Conservation (phyloP, 2,797 vertebrate species). For the Schizopygopsis malacanthus region DNA sequence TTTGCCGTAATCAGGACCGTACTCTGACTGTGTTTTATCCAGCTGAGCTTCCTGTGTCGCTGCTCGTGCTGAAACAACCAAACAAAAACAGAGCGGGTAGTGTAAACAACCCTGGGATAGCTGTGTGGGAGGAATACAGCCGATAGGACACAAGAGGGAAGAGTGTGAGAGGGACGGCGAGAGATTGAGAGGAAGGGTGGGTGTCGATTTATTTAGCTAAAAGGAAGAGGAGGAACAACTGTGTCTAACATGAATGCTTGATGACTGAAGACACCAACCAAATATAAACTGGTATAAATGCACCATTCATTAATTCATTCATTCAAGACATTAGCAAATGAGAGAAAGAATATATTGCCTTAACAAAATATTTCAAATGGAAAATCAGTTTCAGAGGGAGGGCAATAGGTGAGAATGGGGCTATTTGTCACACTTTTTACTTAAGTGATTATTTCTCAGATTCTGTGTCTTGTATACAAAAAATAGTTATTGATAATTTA, state of each 20-base stretch:
- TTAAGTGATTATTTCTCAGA: background rate
- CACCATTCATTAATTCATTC: too few species aligned
- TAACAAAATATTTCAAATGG: conserved; percentile 29
- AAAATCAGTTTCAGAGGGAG: conserved; percentile 25
- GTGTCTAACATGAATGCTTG: conserved; percentile 19
- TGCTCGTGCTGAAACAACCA: conserved; percentile 68
- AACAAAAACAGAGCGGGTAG: conserved; percentile 60
- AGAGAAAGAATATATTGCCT: conserved; percentile 26
- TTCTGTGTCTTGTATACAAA: background rate
- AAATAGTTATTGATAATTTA: background rate
- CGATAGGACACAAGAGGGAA: conserved; percentile 47
- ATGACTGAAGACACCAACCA: conserved; percentile 28
- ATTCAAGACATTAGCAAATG: conserved; percentile 29
- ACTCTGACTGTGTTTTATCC: conserved; percentile 72
- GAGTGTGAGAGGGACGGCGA: background rate
- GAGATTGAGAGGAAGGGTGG: background rate
- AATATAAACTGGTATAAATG: too few species aligned
- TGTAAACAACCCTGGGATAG: conserved; percentile 65
- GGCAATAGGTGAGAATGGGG: background rate
- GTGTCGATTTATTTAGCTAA: conserved; percentile 37
- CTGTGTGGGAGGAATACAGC: conserved; percentile 38
- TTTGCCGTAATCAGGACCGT: conserved; percentile 74
- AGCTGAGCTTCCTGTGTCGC: conserved; percentile 65
- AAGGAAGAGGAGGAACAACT: background rate
- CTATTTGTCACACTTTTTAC: background rate